Percentiles rank a stretch among this genome's conserved stretches.
Conservation (phyloP, 2,888 invertebrate genomes). For the Ophraella communa region DNA sequence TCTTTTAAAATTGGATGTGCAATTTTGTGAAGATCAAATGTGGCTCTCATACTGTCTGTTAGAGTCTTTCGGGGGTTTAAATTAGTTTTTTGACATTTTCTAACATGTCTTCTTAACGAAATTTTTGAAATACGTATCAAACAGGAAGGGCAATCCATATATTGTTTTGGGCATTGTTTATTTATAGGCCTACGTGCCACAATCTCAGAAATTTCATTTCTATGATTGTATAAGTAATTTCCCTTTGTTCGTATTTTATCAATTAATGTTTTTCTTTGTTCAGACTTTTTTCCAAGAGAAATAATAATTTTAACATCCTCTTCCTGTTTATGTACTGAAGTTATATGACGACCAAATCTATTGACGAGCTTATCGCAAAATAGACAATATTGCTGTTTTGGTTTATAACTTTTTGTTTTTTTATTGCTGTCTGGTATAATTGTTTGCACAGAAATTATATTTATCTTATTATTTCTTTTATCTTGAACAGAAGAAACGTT, state of each 20-base stretch:
- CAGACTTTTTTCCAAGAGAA: neutral
- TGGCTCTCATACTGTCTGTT: conserved; percentile 4
- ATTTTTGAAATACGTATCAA: conserved; percentile 3
- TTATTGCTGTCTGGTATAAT: neutral
- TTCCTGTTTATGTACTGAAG: conserved; percentile 2
- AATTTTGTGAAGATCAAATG: conserved; percentile 8
- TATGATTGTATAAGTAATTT: conserved; percentile 4
- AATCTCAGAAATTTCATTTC: neutral
- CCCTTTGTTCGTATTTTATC: conserved; percentile 1
- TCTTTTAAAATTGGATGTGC: conserved; percentile 3
- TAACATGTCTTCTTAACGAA: conserved; percentile 8
- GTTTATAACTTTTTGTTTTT: neutral
- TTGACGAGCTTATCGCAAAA: conserved; percentile 5
- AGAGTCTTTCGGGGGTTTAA: neutral
- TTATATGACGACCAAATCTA: conserved; percentile 10
- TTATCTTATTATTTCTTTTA: no score
- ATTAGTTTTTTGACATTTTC: neutral
- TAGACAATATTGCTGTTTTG: conserved; percentile 1
- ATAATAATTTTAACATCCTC: conserved; percentile 1
- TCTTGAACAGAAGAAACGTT: no score
- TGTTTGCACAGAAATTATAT: neutral
- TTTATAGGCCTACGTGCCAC: conserved; percentile 6
- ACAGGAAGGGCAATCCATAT: conserved; percentile 12
- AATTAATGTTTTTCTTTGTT: neutral
- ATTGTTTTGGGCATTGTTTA: neutral